phyloP scores from a whole-genome alignment of 1,140 invertebrate genomes.

The Batillaria attramentaria region DNA sequence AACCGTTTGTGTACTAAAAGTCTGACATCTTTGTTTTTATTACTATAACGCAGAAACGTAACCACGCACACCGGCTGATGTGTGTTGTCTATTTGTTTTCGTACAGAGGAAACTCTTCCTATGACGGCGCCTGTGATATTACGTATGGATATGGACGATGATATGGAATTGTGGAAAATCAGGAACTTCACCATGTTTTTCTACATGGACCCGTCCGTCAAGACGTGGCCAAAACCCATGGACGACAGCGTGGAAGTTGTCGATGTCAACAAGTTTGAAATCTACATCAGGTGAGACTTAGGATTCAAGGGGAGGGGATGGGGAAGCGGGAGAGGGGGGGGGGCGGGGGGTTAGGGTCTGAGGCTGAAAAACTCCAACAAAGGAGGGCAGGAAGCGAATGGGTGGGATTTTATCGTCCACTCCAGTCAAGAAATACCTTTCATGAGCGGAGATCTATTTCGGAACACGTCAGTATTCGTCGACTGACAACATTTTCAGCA shows the following conservation, averaged over 20 bases:
- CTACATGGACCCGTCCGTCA: slow-evolving; percentile 40
- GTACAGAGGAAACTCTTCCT: slow-evolving; percentile 60
- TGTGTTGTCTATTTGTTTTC: too few species aligned
- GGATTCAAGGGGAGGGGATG: background rate
- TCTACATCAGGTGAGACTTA: slow-evolving; percentile 24
- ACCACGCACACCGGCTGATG: too few species aligned
- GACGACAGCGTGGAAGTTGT: slow-evolving; percentile 35
- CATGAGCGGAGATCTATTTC: too few species aligned
- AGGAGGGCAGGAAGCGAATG: background rate
- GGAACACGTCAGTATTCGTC: too few species aligned
- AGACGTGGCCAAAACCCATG: slow-evolving; percentile 42
- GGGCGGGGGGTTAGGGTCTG: background rate
- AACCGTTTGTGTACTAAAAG: too few species aligned
- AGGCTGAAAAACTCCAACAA: background rate
- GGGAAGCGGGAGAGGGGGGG: background rate
- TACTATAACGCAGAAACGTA: too few species aligned
- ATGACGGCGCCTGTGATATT: slow-evolving; percentile 68
- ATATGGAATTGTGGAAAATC: slow-evolving; percentile 57
- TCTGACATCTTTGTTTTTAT: too few species aligned
- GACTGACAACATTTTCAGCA: too few species aligned
- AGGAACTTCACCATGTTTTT: slow-evolving; percentile 71
- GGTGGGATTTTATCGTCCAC: too few species aligned
- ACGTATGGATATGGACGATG: slow-evolving; percentile 57
- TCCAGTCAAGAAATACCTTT: too few species aligned
- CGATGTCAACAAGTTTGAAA: slow-evolving; percentile 3